phyloP scores from a whole-genome alignment of 2,888 invertebrate genomes.

The Euproctis similis region DNA sequence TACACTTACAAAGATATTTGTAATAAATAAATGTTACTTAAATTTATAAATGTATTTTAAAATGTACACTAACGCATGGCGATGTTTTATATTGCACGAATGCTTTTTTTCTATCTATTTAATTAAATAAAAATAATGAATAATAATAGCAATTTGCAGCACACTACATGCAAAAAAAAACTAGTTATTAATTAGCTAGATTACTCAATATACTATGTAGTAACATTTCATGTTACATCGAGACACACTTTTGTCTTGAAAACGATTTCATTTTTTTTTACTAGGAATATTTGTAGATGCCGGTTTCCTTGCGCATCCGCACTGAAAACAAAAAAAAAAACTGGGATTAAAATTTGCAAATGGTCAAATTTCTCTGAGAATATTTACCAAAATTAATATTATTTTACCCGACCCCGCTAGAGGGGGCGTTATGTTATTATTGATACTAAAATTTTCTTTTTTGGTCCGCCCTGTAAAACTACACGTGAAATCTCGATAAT shows the following conservation, averaged over 20 bases:
- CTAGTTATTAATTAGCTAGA: slow-evolving; percentile 4
- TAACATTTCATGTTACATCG: slow-evolving; percentile 6
- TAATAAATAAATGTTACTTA: slow-evolving; percentile 30
- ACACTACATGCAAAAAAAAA: slow-evolving; percentile 1
- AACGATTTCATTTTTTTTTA: slow-evolving; percentile 4
- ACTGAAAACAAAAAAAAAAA: slow-evolving; percentile 54
- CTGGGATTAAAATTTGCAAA: too few species aligned
- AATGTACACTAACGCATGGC: slow-evolving; percentile 24
- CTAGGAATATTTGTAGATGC: slow-evolving; percentile 69
- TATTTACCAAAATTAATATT: too few species aligned
- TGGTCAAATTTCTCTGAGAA: too few species aligned
- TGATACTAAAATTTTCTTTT: too few species aligned
- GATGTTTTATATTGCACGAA: slow-evolving; percentile 39
- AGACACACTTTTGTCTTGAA: slow-evolving; percentile 7
- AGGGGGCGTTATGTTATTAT: too few species aligned
- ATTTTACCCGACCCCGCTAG: too few species aligned
- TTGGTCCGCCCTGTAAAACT: too few species aligned
- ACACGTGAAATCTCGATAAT: too few species aligned
- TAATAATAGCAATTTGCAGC: slow-evolving; percentile 9
- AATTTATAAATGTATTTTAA: slow-evolving; percentile 13
- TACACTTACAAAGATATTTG: slow-evolving; percentile 12
- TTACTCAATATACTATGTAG: slow-evolving; percentile 1
- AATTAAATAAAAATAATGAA: slow-evolving; percentile 11
- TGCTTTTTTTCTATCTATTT: slow-evolving; percentile 20
- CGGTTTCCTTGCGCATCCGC: slow-evolving; percentile 70